Evolutionary conservation across 2,113 vertebrate genomes (phyloP).

Genomic region (Butorides virescens): DNA sequence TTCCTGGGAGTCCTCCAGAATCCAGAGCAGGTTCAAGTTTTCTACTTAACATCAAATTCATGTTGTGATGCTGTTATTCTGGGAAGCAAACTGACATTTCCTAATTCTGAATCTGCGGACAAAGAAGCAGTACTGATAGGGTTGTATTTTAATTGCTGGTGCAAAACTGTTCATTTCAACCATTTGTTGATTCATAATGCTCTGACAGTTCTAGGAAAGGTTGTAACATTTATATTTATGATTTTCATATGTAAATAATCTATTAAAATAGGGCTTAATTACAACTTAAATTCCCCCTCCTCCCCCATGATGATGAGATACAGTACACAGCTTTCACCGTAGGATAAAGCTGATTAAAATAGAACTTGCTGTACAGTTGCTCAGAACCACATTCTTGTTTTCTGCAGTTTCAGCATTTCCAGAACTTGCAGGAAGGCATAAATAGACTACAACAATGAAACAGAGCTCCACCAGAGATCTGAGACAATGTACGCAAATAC

Average conservation of each 20-base stretch:
- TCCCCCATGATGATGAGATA: background rate
- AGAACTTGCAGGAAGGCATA: slow-evolving; percentile 66
- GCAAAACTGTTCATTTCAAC: background rate
- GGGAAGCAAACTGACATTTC: background rate
- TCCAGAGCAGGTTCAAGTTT: background rate
- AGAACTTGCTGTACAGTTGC: slow-evolving; percentile 50
- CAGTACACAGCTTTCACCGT: background rate
- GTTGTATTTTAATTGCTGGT: background rate
- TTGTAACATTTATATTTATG: background rate
- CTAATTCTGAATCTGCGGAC: background rate
- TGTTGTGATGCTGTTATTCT: background rate
- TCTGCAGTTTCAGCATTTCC: slow-evolving; percentile 67
- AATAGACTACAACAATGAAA: slow-evolving; percentile 65
- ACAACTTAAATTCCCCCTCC: background rate
- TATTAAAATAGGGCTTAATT: slow-evolving; percentile 6
- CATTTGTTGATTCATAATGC: background rate
- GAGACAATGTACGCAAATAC: slow-evolving; percentile 45
- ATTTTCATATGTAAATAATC: background rate
- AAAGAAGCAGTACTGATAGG: background rate
- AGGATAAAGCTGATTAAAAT: slow-evolving; percentile 46
- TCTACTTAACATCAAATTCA: background rate
- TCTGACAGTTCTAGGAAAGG: background rate
- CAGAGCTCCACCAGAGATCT: slow-evolving; percentile 61
- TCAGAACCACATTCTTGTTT: slow-evolving; percentile 27
- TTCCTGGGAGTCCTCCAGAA: background rate